Conservation (phyloP, 2,113 vertebrate species). For the Suricata suricatta region DNA sequence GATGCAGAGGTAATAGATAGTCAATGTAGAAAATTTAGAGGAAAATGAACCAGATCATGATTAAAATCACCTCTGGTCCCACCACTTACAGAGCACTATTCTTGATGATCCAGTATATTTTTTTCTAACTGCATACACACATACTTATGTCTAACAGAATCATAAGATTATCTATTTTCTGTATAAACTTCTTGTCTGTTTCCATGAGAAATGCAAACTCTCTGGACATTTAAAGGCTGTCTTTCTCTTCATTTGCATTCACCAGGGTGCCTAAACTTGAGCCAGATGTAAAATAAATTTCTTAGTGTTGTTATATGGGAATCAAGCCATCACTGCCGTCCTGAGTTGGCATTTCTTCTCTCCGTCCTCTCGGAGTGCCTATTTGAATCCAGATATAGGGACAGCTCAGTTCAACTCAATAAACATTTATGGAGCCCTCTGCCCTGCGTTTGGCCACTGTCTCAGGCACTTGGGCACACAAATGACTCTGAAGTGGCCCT, state of each 20-base stretch:
- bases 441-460: neutral
- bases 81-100: neutral
- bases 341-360: neutral
- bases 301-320: neutral
- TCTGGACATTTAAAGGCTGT: conserved; percentile 16
- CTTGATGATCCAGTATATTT: neutral
- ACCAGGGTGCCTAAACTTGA: neutral
- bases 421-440: neutral
- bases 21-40: conserved; percentile 5
- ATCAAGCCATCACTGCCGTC: neutral
- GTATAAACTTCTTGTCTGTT: neutral
- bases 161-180: neutral
- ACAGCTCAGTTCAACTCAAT: neutral
- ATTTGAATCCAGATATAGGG: neutral
- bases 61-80: conserved; percentile 44
- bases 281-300: conserved; percentile 18
- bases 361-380: neutral
- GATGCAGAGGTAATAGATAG: neutral
- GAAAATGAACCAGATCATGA: conserved; percentile 39
- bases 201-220: neutral
- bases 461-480: too few relatives aligned
- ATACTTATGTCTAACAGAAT: neutral
- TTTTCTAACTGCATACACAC: neutral
- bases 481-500: neutral
- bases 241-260: conserved; percentile 41